Percentiles rank a stretch among this genome's conserved stretches.
phyloP scores from a whole-genome alignment of 2,797 vertebrate genomes.

The Spinibarbus caldwelli region DNA sequence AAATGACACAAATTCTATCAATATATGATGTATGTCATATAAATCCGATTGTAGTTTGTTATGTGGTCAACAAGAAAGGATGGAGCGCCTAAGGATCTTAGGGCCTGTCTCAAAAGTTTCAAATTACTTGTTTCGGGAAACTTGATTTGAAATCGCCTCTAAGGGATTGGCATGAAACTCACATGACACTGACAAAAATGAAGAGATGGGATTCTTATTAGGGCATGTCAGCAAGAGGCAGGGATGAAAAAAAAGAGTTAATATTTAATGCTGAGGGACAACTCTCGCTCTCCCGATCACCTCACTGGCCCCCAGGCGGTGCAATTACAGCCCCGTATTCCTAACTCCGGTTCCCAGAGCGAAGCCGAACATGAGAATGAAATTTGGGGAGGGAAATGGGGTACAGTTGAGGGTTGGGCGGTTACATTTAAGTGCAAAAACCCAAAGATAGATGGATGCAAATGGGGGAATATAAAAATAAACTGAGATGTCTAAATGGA shows the following conservation, averaged over 20 bases:
- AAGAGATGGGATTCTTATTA: conserved; percentile 74
- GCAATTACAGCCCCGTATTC: conserved; percentile 71
- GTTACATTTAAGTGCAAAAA: conserved; percentile 46
- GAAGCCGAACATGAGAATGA: conserved; percentile 41
- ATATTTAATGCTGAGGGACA: conserved; percentile 82
- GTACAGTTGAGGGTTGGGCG: conserved; percentile 55
- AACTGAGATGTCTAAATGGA: conserved; percentile 33
- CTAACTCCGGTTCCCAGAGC: conserved; percentile 59
- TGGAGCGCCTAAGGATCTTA: background rate
- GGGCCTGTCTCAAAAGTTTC: conserved; percentile 21
- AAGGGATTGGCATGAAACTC: conserved; percentile 44
- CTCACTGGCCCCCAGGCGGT: conserved; percentile 69
- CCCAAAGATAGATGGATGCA: conserved; percentile 27
- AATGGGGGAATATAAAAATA: conserved; percentile 22
- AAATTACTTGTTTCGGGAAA: conserved; percentile 28
- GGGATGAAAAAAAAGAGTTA: conserved; percentile 79
- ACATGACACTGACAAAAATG: conserved; percentile 51
- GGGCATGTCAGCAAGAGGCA: conserved; percentile 74
- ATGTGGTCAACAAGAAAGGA: conserved; percentile 8
- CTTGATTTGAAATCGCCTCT: conserved; percentile 34
- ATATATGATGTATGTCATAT: background rate
- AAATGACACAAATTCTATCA: conserved; percentile 28
- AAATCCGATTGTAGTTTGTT: conserved; percentile 6
- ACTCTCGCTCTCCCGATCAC: conserved; percentile 39
- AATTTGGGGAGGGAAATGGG: conserved; percentile 36